Evolutionary conservation across 2,113 vertebrate species (phyloP), one percentile per base, ranked within the genome.

Genomic region (Semnornis frantzii): DNA sequence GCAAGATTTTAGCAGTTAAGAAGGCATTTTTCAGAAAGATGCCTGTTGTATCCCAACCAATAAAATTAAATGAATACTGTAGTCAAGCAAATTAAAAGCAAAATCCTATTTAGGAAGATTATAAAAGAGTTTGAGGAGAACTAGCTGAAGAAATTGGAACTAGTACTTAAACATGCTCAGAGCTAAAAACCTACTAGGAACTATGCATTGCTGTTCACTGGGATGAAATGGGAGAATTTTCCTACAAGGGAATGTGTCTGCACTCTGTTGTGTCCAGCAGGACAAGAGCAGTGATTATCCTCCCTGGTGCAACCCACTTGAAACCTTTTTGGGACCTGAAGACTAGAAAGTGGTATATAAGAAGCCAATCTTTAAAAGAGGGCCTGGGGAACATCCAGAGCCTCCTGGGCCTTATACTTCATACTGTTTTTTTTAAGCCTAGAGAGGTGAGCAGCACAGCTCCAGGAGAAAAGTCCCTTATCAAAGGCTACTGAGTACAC

Each of bases 51-150:
- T 68, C 82, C 92, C 81, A 92, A 85, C 79, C 30, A 90, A 93
- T 91, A 93, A 96, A 95, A 94, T 68, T 5, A 91, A 91, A 96
- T 90, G 69, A 91, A 81, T 85, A 74, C 27, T 57, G 48, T 28
- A 90, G 85, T 66, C 69, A 64, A 52, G 48, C 64, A 94, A 72
- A 92, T 68, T 81, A 91, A 85, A 89, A 88, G 72, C 64, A 94
- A 96, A 77, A 68, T 77, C 25, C 69, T 71, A 27, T 34, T 70
- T 74, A 48, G 37, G 28, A 77, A 85, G 15, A 42, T 44, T 73
- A 64, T 82, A 85, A 60, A 70, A 31, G 52, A 70, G 8, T 90
- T 57, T 42, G 50, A 87, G 68, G 18, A 95, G 27, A 87, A 59
- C 46, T 34, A 78, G 60, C 79, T 81, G 57, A 85, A 68, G 31